A percentile compares a stretch with the other conserved stretches of the same genome.
Evolutionary conservation across 1,140 invertebrate genomes (phyloP).

Genomic region (Homalodisca vitripennis): DNA sequence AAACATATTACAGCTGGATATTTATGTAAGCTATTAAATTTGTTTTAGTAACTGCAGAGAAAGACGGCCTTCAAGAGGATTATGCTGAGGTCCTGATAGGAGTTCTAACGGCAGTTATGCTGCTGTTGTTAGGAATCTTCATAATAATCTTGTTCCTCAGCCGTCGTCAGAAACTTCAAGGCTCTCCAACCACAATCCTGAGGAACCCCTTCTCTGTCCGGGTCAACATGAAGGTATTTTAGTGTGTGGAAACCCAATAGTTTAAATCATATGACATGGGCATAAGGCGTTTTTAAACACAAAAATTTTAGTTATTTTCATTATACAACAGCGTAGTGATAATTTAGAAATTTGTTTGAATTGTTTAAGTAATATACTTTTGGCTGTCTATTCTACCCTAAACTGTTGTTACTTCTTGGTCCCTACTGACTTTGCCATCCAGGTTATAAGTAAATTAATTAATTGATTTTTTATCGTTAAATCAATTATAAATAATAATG

Average conservation of each 20-base stretch:
- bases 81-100: conserved; percentile 72
- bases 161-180: conserved; percentile 62
- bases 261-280: too few relatives aligned
- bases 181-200: conserved; percentile 59
- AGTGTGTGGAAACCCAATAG: too few relatives aligned
- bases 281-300: not conserved
- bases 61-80: conserved; percentile 51
- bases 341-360: too few relatives aligned
- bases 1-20: too few relatives aligned
- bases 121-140: conserved; percentile 64
- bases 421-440: too few relatives aligned
- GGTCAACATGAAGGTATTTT: conserved; percentile 68
- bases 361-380: too few relatives aligned
- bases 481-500: too few relatives aligned
- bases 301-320: not conserved
- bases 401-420: too few relatives aligned
- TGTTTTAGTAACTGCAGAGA: conserved; percentile 64
- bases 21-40: too few relatives aligned
- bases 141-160: conserved; percentile 65
- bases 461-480: too few relatives aligned
- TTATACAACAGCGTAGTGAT: not conserved
- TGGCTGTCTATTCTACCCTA: too few relatives aligned
- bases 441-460: too few relatives aligned
- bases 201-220: conserved; percentile 64
- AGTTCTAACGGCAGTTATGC: conserved; percentile 67